Base-by-base conservation (phyloP, 2,888 invertebrate genomes). In the Athetis lepigone region DNA sequence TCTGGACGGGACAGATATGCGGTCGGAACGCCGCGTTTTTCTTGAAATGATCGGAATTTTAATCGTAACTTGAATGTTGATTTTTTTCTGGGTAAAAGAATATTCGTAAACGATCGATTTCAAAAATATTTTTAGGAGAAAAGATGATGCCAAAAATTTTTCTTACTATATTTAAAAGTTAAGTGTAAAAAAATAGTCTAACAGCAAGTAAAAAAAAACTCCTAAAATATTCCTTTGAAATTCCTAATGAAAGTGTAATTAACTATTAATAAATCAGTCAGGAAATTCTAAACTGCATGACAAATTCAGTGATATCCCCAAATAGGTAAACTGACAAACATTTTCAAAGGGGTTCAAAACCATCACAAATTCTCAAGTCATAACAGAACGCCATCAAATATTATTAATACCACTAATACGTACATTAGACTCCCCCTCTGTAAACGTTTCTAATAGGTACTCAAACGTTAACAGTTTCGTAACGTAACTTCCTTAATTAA, bases 1-100 rank as follows among this genome's bases (percentile, higher is more conserved):
- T 81, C 74, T 72, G 37, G 40, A 23, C 49, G 0, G 21, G 29
- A 55, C 77, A 85, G 74, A 88, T 86, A 74, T 59, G 87, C 89
- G 82, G 59, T 69, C 52, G 25, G 55, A 75, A 73, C 80, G 81
- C 75, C 40, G 58, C 57, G 55, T 47, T 74, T 78, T 39, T 69
- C 27, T 66, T 33, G 19, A 29, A 52, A 65, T 37, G 54, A 36
- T 55, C 25, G 58, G 27, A 49, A 51, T 56, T 56, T 61, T 18
- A 37, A 47, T 52, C 51, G 0, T 39, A 21, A 16, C 5, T 67
- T 16, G 4, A 39, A 50, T 23, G 8, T 47, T 49, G n/a, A n/a
- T 59, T 19, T 1, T 13, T 37, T 25, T 42, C 33, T 46, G 19
- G 4, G 4, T 11, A 1, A 11, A 33, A 8, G 2, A 11, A 13